These are phyloP conservation scores for Rallus crepitans DNA, from an alignment of 2,797 vertebrate genomes.

Conservation along the genomic window DNA sequence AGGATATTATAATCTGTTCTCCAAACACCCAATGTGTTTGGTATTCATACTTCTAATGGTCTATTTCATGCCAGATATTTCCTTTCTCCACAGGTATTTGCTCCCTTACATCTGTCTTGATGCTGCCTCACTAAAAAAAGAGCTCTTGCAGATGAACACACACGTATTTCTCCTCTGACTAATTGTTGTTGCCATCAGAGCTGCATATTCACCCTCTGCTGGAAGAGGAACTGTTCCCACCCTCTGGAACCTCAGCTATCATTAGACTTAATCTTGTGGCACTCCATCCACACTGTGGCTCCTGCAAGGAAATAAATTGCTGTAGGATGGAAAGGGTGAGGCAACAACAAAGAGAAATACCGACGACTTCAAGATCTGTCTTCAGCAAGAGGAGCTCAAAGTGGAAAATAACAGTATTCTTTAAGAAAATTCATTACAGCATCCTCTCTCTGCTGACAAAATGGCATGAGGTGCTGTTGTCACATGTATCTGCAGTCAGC, in stretches of 20 bases:
- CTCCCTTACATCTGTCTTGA: background rate
- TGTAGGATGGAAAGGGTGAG: background rate
- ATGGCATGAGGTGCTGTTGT: fast-evolving
- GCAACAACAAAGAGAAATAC: background rate
- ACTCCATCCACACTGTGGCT: background rate
- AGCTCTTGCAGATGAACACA: background rate
- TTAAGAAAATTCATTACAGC: background rate
- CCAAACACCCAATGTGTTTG: background rate
- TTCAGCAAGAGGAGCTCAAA: background rate
- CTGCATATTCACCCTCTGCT: background rate
- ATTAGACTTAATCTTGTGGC: background rate
- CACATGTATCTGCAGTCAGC: background rate
- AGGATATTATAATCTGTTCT: background rate
- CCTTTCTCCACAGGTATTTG: background rate
- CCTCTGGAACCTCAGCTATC: background rate
- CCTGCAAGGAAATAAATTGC: background rate
- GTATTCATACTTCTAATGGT: background rate
- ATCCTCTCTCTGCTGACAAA: background rate
- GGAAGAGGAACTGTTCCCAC: background rate
- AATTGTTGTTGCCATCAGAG: background rate
- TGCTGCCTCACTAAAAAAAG: background rate
- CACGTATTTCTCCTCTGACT: background rate
- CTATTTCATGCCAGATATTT: background rate
- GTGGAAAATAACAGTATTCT: background rate
- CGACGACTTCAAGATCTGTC: background rate